Evolutionary conservation across 2,888 invertebrate species (phyloP).

Genomic region (Octonoba sinensis): DNA sequence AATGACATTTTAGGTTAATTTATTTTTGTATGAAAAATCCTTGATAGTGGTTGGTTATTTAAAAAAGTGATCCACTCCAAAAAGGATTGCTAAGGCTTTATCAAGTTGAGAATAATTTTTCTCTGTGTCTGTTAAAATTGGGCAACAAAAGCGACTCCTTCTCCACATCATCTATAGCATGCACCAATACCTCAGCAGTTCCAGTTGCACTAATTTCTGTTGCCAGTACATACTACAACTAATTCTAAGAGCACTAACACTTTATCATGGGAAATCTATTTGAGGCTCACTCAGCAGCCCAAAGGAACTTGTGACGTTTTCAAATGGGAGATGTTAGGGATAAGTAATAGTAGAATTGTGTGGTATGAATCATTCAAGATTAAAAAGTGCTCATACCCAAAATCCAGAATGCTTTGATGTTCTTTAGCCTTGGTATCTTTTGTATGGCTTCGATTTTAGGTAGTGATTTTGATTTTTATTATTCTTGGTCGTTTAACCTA

Average conservation of each 20-base stretch:
- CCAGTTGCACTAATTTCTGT: background rate
- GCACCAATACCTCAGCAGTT: background rate
- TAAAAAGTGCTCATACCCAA: conserved; percentile 9
- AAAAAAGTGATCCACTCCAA: background rate
- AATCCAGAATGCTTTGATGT: background rate
- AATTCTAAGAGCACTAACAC: background rate
- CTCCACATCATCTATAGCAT: background rate
- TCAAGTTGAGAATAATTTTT: conserved; percentile 6
- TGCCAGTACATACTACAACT: background rate
- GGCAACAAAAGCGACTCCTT: background rate
- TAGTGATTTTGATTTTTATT: background rate
- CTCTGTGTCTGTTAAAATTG: background rate
- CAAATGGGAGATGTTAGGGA: background rate
- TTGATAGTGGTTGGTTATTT: background rate
- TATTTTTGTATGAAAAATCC: background rate
- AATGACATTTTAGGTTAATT: background rate
- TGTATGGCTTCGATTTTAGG: background rate
- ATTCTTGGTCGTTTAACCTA: background rate
- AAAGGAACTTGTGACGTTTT: background rate
- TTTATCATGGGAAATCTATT: background rate
- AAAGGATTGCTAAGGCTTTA: conserved; percentile 1
- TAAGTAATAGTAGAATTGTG: background rate
- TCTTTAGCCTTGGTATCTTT: background rate
- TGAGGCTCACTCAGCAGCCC: background rate
- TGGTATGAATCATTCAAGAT: conserved; percentile 8